Percentiles rank a stretch among this genome's conserved stretches.
These are phyloP conservation scores for Eupithecia exiguata DNA, from an alignment of 2,888 invertebrate genomes.

Conservation along the genomic window DNA sequence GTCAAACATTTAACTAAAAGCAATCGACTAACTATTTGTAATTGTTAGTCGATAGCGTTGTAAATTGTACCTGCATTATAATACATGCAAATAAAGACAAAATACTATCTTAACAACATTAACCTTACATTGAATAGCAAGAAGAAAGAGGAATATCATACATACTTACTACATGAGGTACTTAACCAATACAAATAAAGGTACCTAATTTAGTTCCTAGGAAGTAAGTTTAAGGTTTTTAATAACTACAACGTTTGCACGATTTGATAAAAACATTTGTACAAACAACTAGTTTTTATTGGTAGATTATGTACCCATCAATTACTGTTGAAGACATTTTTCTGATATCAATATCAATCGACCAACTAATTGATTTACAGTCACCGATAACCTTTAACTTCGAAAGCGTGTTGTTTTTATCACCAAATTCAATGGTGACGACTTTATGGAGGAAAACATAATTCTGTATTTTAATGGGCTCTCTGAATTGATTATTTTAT, in stretches of 20 bases:
- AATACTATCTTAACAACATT: neutral
- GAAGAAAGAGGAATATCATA: neutral
- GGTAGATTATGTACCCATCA: neutral
- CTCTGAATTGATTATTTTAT: constrained; percentile 5
- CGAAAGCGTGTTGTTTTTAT: constrained; percentile 18
- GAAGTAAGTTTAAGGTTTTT: neutral
- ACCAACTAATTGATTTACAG: constrained; percentile 9
- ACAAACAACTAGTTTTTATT: neutral
- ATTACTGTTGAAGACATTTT: neutral
- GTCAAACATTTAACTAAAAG: neutral
- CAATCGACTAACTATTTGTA: neutral
- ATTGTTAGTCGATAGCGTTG: too few species aligned
- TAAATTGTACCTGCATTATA: too few species aligned
- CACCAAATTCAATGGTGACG: constrained; percentile 18
- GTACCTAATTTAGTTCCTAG: neutral
- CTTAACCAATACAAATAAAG: neutral
- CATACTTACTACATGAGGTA: neutral
- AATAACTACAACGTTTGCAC: neutral
- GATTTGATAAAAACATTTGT: neutral
- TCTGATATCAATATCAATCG: neutral
- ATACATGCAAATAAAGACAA: neutral
- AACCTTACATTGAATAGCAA: neutral
- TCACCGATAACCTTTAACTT: constrained; percentile 6
- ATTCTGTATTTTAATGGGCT: neutral
- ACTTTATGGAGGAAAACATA: constrained; percentile 15